A percentile compares a stretch with the other conserved stretches of the same genome.
These are phyloP conservation scores for Lasioglossum pauxillum DNA, from an alignment of 2,888 invertebrate species.

Conservation along the genomic window DNA sequence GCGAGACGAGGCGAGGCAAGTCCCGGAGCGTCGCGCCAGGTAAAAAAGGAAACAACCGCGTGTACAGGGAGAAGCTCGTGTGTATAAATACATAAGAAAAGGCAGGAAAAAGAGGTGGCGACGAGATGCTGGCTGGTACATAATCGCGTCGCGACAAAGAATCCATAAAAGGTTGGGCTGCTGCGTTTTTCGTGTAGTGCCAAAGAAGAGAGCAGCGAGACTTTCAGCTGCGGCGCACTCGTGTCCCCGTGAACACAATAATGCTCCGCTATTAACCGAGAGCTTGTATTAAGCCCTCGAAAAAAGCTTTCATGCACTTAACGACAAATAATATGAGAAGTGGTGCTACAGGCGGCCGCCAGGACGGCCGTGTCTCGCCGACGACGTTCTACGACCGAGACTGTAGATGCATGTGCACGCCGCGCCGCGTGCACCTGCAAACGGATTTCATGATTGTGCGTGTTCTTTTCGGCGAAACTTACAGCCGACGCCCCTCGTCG, in stretches of 20 bases:
- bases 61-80: conserved; percentile 21
- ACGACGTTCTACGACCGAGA: conserved; percentile 43
- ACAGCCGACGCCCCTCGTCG: conserved; percentile 9
- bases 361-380: conserved; percentile 37
- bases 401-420: background rate
- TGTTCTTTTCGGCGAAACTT: conserved; percentile 8
- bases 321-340: conserved; percentile 76
- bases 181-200: conserved; percentile 64
- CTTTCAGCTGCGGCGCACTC: conserved; percentile 60
- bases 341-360: conserved; percentile 53
- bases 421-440: background rate
- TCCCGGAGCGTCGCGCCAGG: background rate
- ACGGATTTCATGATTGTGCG: conserved; percentile 17
- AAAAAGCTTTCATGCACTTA: conserved; percentile 82
- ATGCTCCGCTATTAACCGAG: conserved; percentile 74
- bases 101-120: conserved; percentile 54
- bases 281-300: conserved; percentile 80
- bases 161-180: conserved; percentile 68
- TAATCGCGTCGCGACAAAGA: conserved; percentile 72
- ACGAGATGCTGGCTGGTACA: conserved; percentile 54
- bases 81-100: conserved; percentile 56
- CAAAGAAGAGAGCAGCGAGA: conserved; percentile 60
- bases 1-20: background rate
- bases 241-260: conserved; percentile 70
- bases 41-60: conserved; percentile 29